Evolutionary conservation across 2,888 invertebrate species (phyloP).

Genomic region (Neria commutata): DNA sequence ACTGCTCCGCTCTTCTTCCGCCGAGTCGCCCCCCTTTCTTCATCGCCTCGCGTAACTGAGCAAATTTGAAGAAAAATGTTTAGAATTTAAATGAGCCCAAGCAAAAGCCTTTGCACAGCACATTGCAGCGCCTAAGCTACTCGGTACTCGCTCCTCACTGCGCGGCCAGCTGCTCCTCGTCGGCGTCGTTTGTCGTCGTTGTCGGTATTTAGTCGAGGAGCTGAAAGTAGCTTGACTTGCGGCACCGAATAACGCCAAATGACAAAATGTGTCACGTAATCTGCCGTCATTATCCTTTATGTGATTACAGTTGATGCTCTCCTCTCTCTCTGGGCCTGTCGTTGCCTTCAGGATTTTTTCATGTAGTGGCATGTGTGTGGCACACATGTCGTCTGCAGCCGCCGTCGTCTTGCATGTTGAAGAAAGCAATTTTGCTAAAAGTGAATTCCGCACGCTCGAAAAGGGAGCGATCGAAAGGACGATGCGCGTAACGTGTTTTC

Average conservation of each 20-base stretch:
- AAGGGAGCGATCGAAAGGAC: neutral
- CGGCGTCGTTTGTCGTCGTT: too few species aligned
- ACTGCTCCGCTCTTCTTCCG: too few species aligned
- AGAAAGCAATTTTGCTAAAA: neutral
- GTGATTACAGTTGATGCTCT: slow-evolving; percentile 28
- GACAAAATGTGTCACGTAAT: slow-evolving; percentile 32
- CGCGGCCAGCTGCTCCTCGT: neutral
- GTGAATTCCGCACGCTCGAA: neutral
- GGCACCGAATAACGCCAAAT: slow-evolving; percentile 10
- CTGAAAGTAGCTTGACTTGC: slow-evolving; percentile 24
- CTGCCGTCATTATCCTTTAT: slow-evolving; percentile 30
- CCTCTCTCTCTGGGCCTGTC: too few species aligned
- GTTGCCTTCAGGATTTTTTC: neutral
- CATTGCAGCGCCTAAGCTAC: neutral
- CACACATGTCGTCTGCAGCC: neutral
- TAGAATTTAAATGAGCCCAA: slow-evolving; percentile 29
- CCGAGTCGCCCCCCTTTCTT: too few species aligned
- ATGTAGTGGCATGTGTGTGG: too few species aligned
- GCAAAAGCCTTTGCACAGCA: slow-evolving; percentile 5
- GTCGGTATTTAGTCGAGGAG: slow-evolving; percentile 23
- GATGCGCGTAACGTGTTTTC: too few species aligned
- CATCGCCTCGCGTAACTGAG: too few species aligned
- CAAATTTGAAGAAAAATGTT: slow-evolving; percentile 25
- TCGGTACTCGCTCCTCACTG: neutral
- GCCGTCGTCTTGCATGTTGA: neutral